A percentile compares a stretch with the other conserved stretches of the same genome.
Evolutionary conservation across 2,113 vertebrate species (phyloP).

Genomic region (Eulacestoma nigropectus): DNA sequence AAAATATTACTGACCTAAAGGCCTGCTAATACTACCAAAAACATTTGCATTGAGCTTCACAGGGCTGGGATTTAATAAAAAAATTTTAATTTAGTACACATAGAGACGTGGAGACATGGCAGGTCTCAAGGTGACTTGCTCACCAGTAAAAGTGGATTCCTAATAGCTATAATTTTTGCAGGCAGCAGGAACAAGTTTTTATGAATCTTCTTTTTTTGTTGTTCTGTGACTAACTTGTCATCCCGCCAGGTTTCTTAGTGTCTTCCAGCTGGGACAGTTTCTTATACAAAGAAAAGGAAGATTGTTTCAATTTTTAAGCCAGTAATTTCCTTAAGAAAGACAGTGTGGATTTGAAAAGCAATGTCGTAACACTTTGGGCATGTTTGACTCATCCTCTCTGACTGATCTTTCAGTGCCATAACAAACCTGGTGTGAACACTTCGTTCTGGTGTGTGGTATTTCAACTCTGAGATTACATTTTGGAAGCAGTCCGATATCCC

Average conservation of each 20-base stretch:
- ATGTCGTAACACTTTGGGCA: not conserved
- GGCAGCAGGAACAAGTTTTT: not conserved
- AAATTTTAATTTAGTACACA: not conserved
- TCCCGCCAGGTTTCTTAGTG: not conserved
- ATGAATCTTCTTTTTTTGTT: not conserved
- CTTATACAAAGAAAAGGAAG: not conserved
- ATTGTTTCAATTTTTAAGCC: not conserved
- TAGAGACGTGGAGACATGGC: not conserved
- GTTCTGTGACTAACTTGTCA: not conserved
- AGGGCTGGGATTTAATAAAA: not conserved
- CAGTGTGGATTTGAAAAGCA: not conserved
- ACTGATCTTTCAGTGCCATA: not conserved
- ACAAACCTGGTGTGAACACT: not conserved
- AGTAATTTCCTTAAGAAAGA: not conserved
- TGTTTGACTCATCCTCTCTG: not conserved
- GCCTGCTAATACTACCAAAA: not conserved
- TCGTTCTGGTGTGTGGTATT: constrained; percentile 12
- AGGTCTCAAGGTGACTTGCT: not conserved
- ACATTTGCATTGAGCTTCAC: not conserved
- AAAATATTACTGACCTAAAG: not conserved
- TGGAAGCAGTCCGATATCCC: not conserved
- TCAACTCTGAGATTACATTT: not conserved
- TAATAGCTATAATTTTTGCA: not conserved
- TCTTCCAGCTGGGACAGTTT: not conserved
- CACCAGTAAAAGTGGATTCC: not conserved